Evolutionary conservation across 2,113 vertebrate genomes (phyloP), one percentile per base, ranked within the genome.

Genomic region (Trematomus loennbergii): DNA sequence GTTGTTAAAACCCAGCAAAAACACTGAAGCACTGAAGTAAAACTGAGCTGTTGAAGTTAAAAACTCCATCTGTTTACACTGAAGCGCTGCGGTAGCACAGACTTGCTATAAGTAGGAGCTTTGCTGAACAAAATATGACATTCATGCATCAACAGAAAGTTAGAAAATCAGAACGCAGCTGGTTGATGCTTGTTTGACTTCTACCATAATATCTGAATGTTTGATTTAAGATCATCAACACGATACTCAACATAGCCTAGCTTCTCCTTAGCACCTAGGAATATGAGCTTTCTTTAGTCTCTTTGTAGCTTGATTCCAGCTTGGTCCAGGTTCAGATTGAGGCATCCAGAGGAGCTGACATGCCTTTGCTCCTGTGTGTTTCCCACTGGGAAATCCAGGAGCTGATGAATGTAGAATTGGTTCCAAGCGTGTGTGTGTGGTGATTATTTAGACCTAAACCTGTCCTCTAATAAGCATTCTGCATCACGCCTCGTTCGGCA

Each of bases 361-460:
- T 68, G 40, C 59, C 54, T 72, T 29, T 60, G 20, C 57, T 48
- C 20, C 69, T 13, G 29, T 48, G 54, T 12, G 12, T 18, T 22
- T 63, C 70, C 88, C 64, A 4, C 48, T 70, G 89, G 88, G 88
- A 87, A 88, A 87, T 81, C 54, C 78, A 53, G 55, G 3, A 73
- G 71, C 67, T 83, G 87, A 90, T 88, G 83, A 78, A 84, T 87
- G 85, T 61, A 43, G 54, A 77, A 88, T 79, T 67, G 72, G 79
- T 68, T 89, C 62, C 52, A 57, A 81, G 85, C 65, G 17, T 79
- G 74, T 63, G 60, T 43, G 5, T 63, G 60, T 43, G 5, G 78
- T 75, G 82, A 87, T 92, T 87, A 88, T 88, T 74, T 67, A 76
- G 75, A 92, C 87, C 72, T 75, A 70, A 64, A 79, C 85, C 75